Evolutionary conservation across 2,888 invertebrate species (phyloP).

Genomic region (Cataglyphis albicans): DNA sequence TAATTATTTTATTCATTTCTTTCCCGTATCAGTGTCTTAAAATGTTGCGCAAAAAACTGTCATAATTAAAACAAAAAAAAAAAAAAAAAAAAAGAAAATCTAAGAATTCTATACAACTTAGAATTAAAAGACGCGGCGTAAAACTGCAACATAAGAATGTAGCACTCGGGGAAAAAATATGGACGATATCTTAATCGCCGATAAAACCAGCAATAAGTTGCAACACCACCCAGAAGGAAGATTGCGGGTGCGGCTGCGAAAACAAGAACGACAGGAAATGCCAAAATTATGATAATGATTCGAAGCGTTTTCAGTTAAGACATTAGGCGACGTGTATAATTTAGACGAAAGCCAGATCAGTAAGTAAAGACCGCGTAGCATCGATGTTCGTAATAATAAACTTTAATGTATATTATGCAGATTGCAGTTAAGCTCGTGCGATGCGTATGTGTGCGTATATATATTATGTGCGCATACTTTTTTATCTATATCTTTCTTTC

Average conservation of each 20-base stretch:
- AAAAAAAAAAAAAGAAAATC: background rate
- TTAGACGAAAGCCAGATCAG: slow-evolving; percentile 81
- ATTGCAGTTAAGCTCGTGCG: slow-evolving; percentile 62
- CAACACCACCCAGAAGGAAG: slow-evolving; percentile 83
- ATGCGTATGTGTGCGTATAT: background rate
- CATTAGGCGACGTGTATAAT: slow-evolving; percentile 85
- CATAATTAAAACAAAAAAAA: background rate
- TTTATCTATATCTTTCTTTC: slow-evolving; percentile 64
- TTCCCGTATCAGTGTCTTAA: background rate
- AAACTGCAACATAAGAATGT: slow-evolving; percentile 15
- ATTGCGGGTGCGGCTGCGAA: slow-evolving; percentile 80
- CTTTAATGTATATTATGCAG: slow-evolving; percentile 84
- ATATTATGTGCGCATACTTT: slow-evolving; percentile 1
- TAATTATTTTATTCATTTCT: background rate
- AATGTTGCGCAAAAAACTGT: background rate
- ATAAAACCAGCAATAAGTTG: slow-evolving; percentile 83
- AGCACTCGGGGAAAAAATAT: background rate
- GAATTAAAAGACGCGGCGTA: background rate
- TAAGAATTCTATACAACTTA: background rate
- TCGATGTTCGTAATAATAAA: slow-evolving; percentile 82
- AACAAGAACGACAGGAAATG: slow-evolving; percentile 80
- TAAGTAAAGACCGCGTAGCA: slow-evolving; percentile 79
- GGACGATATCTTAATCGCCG: slow-evolving; percentile 83
- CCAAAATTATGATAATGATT: slow-evolving; percentile 86
- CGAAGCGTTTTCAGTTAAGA: slow-evolving; percentile 85